Conservation (phyloP, 2,888 invertebrate genomes). For the Apamea monoglypha region DNA sequence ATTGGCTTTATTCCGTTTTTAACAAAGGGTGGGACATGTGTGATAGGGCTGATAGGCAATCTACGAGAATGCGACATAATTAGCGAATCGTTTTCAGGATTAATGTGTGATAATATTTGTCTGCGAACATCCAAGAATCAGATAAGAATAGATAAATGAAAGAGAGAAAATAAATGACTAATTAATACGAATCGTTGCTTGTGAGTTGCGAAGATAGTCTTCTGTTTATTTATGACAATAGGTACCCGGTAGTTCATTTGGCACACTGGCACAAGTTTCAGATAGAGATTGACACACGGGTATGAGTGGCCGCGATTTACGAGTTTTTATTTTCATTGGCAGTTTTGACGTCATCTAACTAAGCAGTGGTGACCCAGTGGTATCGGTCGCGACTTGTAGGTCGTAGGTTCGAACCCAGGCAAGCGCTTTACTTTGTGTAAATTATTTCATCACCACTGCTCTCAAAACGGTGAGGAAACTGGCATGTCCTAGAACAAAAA, state of each 20-base stretch:
- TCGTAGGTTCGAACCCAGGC: too few relatives aligned
- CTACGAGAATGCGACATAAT: slow-evolving; percentile 78
- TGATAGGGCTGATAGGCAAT: slow-evolving; percentile 81
- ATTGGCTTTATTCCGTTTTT: slow-evolving; percentile 87
- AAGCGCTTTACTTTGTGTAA: too few relatives aligned
- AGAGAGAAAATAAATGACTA: neutral
- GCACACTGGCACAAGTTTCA: neutral
- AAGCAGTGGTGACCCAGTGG: too few relatives aligned
- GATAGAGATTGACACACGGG: neutral
- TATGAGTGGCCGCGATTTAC: neutral
- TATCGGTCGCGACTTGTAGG: too few relatives aligned
- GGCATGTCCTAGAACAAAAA: too few relatives aligned
- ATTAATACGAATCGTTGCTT: neutral
- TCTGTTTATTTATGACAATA: neutral
- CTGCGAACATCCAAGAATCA: slow-evolving; percentile 6
- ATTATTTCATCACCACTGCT: too few relatives aligned
- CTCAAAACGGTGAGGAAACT: too few relatives aligned
- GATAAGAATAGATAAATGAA: slow-evolving; percentile 29
- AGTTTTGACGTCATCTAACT: too few relatives aligned
- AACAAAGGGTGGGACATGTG: slow-evolving; percentile 83
- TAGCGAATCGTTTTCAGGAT: slow-evolving; percentile 65
- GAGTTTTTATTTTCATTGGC: too few relatives aligned
- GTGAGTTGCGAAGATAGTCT: neutral
- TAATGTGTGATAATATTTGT: slow-evolving; percentile 55
- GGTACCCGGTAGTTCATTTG: neutral